Evolutionary conservation across 2,797 vertebrate genomes (phyloP).

Genomic region (Kryptopterus vitreolus): DNA sequence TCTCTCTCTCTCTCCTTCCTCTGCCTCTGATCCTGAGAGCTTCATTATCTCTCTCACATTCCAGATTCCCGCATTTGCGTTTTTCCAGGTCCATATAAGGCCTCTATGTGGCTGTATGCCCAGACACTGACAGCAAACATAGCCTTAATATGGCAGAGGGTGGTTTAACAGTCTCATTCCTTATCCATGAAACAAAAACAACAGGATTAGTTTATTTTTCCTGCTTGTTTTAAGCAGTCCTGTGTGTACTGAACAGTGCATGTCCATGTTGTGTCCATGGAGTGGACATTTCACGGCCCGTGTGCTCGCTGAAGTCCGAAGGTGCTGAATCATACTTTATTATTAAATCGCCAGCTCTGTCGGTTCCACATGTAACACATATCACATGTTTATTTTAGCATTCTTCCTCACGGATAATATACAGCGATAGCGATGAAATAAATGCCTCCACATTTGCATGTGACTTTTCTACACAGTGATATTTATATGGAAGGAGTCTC

Average conservation of each 20-base stretch:
- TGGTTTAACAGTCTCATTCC: constrained; percentile 40
- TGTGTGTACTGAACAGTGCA: too few species aligned
- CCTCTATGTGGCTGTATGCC: constrained; percentile 48
- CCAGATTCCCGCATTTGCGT: constrained; percentile 43
- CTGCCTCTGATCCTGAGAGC: constrained; percentile 28
- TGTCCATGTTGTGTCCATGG: not conserved
- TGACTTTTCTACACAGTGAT: not conserved
- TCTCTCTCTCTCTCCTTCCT: not conserved
- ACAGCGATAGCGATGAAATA: not conserved
- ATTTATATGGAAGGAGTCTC: not conserved
- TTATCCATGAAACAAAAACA: constrained; percentile 49
- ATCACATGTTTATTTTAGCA: not conserved
- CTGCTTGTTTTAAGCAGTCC: constrained; percentile 22
- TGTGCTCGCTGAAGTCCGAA: not conserved
- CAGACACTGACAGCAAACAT: constrained; percentile 63
- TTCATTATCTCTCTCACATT: constrained; percentile 36
- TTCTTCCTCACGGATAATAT: not conserved
- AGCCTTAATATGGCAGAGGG: constrained; percentile 60
- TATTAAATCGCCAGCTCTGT: not conserved
- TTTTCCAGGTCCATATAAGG: constrained; percentile 65
- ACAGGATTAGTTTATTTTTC: constrained; percentile 19
- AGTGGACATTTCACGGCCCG: not conserved
- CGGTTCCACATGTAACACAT: not conserved
- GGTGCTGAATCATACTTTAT: not conserved
- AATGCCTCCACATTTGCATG: not conserved